Base-by-base conservation (phyloP, 2,888 invertebrate species). In the Agonopterix heracliana region DNA sequence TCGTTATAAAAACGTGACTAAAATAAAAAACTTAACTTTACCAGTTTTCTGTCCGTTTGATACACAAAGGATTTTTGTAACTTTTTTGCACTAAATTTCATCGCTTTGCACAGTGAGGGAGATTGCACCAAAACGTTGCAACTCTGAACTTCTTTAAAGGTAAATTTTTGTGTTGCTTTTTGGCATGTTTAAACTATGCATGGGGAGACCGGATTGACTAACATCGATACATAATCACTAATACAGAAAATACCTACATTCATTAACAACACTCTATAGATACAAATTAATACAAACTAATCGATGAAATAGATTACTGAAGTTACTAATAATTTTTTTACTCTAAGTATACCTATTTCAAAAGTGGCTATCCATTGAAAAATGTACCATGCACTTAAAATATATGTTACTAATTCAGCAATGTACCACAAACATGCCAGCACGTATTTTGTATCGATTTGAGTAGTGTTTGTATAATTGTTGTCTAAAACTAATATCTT, bases 131-230 rank as follows among this genome's bases (percentile, higher is more conserved):
- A 77, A 76, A 67, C 42, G 44, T 81, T 70, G 68, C 76, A 76
- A 78, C 45, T 45, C 45, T 70, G 68, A 75, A 76, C 77, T 36
- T 45, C 45, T 72, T 76, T 66, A 64, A 44, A 87, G 87, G 87
- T 87, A 88, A 86, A 75, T 76, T 85, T 80, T 77, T 78, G 70
- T 82, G 75, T 85, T 84, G 85, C 86, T 86, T 86, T 72, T 85
- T 79, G 66, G 87, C 87, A 88, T 87, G 87, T n/a, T 26, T 9
- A 8, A 34, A 46, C 58, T 57, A 52, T 45, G 49, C 70, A 69
- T 71, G 69, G 61, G 58, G 59, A 59, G 52, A 52, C 57, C 60
- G 56, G 52, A 54, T 61, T 49, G 49, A 66, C 66, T 64, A 71
- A 64, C 60, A 53, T 13, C 26, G 41, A 12, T 17, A 34, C 17